Base-by-base conservation (phyloP, 2,797 vertebrate species). In the Delichon dasypus region DNA sequence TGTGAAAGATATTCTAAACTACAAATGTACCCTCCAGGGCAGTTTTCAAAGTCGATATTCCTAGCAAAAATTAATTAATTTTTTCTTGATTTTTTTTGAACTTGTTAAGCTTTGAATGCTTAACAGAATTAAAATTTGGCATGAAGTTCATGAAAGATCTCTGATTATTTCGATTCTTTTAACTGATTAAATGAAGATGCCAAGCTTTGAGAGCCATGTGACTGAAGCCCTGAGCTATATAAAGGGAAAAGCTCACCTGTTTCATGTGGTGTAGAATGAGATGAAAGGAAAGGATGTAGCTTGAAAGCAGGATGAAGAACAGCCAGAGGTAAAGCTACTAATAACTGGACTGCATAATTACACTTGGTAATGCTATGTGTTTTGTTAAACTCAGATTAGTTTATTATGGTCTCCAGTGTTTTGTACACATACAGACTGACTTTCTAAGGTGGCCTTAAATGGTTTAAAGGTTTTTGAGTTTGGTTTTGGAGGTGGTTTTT, bases 311-410 rank as follows among this genome's bases (percentile, higher is more conserved):
- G 85, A 92, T 93, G 76, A 48, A 94, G 94, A 96, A 96, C 94
- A 97, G 96, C 92, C 97, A 97, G 93, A 84, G 91, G 90, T 97
- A 97, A 96, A 95, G 85, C 91, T 96, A 83, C 97, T 98, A 97
- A 97, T 97, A 96, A 95, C 90, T 78, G 92, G 96, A 92, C 96
- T 97, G 90, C 85, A 91, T 95, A 96, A 97, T 96, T 94, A 95
- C 94, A 92, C 85, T 96, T 88, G 70, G 94, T 96, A 97, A 97
- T 88, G 72, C 62, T 96, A 88, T 96, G 83, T 91, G 79, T 96
- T 97, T 98, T 97, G 95, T 92, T 93, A 95, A 94, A 8, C 76
- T 93, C 92, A 72, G 78, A 97, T 96, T 97, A 92, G 89, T 90
- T 95, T 84, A 81, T 64, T 85, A 94, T 51, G 76, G 95, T 97